phyloP scores from a whole-genome alignment of 1,140 invertebrate species.

The Ruditapes philippinarum region DNA sequence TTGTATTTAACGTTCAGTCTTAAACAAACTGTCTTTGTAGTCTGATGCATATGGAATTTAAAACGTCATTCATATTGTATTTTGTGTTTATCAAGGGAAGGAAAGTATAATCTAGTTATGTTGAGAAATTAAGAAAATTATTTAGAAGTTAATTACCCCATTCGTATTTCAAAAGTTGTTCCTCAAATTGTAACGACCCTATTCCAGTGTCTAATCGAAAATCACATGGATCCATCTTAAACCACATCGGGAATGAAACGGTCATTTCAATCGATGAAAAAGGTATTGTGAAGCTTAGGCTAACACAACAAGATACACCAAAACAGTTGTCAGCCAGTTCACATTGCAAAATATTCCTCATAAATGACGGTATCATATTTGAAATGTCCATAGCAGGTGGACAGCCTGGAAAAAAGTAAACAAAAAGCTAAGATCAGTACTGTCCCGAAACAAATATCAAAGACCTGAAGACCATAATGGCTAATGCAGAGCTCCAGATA shows the following conservation, averaged over 20 bases:
- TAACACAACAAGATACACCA: slow-evolving; percentile 67
- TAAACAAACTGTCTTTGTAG: too few relatives aligned
- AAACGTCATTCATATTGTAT: too few relatives aligned
- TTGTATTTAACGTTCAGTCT: too few relatives aligned
- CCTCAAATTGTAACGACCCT: not conserved
- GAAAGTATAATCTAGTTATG: too few relatives aligned
- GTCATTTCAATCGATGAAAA: not conserved
- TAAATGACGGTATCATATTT: slow-evolving; percentile 47
- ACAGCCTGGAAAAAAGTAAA: slow-evolving; percentile 69
- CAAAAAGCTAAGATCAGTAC: too few relatives aligned
- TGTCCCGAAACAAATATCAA: too few relatives aligned
- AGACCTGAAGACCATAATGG: too few relatives aligned
- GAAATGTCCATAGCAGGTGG: slow-evolving; percentile 58
- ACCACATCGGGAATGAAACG: slow-evolving; percentile 6
- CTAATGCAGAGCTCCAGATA: too few relatives aligned
- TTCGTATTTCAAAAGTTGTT: slow-evolving; percentile 66
- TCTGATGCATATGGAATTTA: too few relatives aligned
- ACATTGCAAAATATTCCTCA: slow-evolving; percentile 55
- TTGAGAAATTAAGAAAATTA: too few relatives aligned
- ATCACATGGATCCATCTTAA: slow-evolving; percentile 38
- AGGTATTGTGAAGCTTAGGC: slow-evolving; percentile 61
- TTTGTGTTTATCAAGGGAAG: too few relatives aligned
- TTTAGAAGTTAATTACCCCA: slow-evolving; percentile 61
- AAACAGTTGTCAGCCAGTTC: slow-evolving; percentile 67
- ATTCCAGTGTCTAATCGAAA: slow-evolving; percentile 12